A percentile compares a stretch with the other conserved stretches of the same genome.
These are phyloP conservation scores for Gobius niger DNA, from an alignment of 2,113 vertebrate genomes.

Conservation along the genomic window DNA sequence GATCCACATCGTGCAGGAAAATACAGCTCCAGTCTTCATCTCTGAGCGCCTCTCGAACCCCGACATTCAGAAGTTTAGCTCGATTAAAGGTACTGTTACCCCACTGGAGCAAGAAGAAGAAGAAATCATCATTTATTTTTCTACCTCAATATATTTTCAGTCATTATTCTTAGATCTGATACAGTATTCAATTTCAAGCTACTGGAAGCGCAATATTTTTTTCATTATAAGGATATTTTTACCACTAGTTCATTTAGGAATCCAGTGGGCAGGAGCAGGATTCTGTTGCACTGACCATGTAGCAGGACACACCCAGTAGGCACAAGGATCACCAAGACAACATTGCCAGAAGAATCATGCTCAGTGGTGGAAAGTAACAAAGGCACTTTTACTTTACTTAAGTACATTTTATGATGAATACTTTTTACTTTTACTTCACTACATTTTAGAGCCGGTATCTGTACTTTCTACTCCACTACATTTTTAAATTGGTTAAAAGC, in stretches of 20 bases:
- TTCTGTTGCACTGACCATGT: background rate
- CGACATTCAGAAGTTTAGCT: slow-evolving; percentile 93
- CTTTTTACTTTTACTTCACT: too few relatives aligned
- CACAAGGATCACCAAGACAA: background rate
- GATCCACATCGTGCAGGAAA: slow-evolving; percentile 91
- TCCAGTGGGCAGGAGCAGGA: background rate
- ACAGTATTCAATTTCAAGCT: background rate
- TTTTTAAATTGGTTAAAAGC: too few relatives aligned
- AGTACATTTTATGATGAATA: too few relatives aligned
- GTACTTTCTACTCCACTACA: too few relatives aligned
- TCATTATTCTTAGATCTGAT: background rate
- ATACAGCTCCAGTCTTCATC: slow-evolving; percentile 96
- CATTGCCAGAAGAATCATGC: background rate
- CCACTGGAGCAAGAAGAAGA: slow-evolving; percentile 56
- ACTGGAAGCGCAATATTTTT: slow-evolving; percentile 1
- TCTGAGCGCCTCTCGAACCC: slow-evolving; percentile 89
- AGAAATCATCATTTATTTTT: background rate
- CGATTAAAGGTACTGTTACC: slow-evolving; percentile 93
- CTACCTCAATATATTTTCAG: too few relatives aligned
- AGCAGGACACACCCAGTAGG: background rate
- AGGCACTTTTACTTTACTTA: too few relatives aligned
- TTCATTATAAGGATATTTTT: background rate
- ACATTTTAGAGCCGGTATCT: too few relatives aligned
- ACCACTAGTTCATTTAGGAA: background rate
- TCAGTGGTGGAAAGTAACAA: too few relatives aligned